Base-by-base conservation (phyloP, 2,888 invertebrate genomes). In the Clanis bilineata region DNA sequence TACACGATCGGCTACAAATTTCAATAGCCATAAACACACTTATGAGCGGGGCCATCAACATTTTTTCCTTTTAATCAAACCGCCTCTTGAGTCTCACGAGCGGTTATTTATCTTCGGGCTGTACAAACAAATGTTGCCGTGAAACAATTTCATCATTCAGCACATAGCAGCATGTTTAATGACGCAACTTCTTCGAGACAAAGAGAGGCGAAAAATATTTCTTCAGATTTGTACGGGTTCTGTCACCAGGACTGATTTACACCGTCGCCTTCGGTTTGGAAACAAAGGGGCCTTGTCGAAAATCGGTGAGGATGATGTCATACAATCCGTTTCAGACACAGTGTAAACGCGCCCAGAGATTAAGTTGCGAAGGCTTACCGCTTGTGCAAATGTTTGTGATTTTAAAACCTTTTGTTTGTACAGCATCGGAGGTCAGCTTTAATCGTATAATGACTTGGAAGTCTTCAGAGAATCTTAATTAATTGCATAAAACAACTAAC, bases 231-330 rank as follows among this genome's bases (percentile, higher is more conserved):
- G 82, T 82, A 80, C 77, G 82, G 76, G 79, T 76, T 83, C 78
- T 90, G 91, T 88, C 91, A 86, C 72, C 76, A 66, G 68, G 61
- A 63, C 74, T 84, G 86, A 92, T 92, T 90, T 91, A 91, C 86
- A 81, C 79, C 83, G 79, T 79, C 77, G 82, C 85, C 88, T 86
- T 84, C 84, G 83, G 71, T 75, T 72, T 72, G 71, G 78, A 85
- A 80, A 91, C 90, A 92, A 91, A 90, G 90, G 73, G 76, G 76
- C 82, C 73, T 86, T 89, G 86, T 88, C 72, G 75, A 78, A 81
- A 80, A 80, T 76, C 77, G 76, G 79, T 76, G 75, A 74, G 72
- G 82, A 78, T 92, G 91, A 91, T 88, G 89, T 91, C 91, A 92
- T 82, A 64, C 74, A 64, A 66, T 70, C 28, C 38, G 25, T 58